Base-by-base conservation (phyloP, 2,113 vertebrate genomes). In the Bagarius yarrelli region DNA sequence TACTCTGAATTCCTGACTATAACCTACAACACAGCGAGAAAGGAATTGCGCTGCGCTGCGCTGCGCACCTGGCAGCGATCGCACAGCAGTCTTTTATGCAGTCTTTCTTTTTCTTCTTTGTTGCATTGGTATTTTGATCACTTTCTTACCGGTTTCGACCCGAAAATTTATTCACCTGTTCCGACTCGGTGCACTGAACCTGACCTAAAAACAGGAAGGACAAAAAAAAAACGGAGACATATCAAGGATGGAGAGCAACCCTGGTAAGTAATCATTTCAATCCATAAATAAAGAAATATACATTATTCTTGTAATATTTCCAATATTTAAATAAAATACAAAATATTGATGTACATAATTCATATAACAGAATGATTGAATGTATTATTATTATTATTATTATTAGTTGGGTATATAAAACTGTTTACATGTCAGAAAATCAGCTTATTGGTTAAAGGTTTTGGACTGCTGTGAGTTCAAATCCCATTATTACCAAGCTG, bases 191-290 rank as follows among this genome's bases (percentile, higher is more conserved):
- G 72, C 69, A 8, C 79, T 8, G 64, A 82, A 69, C 78, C 77
- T 61, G 56, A 71, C 44, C n/a, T 67, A 32, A 82, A 77, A 60
- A 64, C 8, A 64, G 2, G 2, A 36, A 71, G 72, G 25, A 80
- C 32, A 70, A 50, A 44, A 86, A 75, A 32, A 36, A n/a, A 23
- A 74, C 21, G 4, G 23, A 71, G 76, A 27, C 76, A 64, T 79
- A 66, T 81, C 52, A 80, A 81, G 77, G 12, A 94, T 94, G 93
- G 93, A 94, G 76, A 89, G 88, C 92, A 93, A 91, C 59, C 89
- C 92, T 11, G 92, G 86, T 83, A 83, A 83, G 87, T 81, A 56
- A 15, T 83, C 66, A 34, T 80, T 63, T 9, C 66, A 40, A 14
- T 66, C 25, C n/a, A 0, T 67, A 27, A 23, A 50, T 36, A 52